Evolutionary conservation across 2,113 vertebrate species (phyloP).

Genomic region (Illadopsis cleaveri): DNA sequence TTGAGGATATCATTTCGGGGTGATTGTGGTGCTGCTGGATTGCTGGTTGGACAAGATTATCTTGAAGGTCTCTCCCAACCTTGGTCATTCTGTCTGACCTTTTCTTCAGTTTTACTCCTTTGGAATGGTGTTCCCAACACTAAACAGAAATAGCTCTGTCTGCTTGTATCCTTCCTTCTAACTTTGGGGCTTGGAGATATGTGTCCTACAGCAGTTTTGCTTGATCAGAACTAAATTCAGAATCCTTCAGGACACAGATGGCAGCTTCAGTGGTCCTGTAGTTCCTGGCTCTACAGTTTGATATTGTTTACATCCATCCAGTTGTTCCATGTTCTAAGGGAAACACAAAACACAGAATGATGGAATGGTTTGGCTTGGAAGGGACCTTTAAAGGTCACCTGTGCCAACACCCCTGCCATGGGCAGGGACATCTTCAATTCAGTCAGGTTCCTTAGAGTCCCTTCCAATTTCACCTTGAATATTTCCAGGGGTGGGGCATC

Average conservation of each 20-base stretch:
- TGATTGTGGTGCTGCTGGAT: not conserved
- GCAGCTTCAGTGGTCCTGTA: not conserved
- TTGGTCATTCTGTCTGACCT: not conserved
- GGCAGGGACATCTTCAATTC: not conserved
- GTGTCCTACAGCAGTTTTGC: not conserved
- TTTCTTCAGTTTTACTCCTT: not conserved
- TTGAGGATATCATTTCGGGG: not conserved
- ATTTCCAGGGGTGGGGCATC: not conserved
- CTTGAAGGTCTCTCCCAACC: not conserved
- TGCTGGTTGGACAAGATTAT: not conserved
- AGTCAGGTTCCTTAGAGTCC: not conserved
- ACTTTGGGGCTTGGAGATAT: not conserved
- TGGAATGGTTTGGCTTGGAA: not conserved
- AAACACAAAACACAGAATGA: not conserved
- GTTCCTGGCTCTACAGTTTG: not conserved
- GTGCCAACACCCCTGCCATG: not conserved
- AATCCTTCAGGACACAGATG: not conserved
- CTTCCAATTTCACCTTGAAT: not conserved
- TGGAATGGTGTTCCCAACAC: not conserved
- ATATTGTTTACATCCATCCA: not conserved
- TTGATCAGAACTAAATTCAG: not conserved
- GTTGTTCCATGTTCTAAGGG: not conserved
- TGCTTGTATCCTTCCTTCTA: not conserved
- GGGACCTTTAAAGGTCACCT: not conserved
- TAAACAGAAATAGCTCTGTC: not conserved